Base-by-base conservation (phyloP, 2,113 vertebrate genomes). In the Zosterops borbonicus region DNA sequence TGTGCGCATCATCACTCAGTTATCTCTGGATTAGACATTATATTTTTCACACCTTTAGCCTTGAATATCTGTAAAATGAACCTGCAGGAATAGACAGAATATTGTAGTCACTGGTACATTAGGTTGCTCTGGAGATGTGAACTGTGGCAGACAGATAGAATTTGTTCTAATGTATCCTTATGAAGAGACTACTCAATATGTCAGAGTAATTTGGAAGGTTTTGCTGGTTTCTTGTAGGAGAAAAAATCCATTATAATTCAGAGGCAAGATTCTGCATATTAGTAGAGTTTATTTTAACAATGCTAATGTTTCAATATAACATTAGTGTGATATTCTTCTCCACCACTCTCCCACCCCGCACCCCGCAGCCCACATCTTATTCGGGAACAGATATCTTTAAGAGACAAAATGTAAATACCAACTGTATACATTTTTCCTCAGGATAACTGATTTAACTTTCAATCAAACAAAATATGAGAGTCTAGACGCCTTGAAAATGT, bases 311-410 rank as follows among this genome's bases (percentile, higher is more conserved):
- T 75, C 44, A 22, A 5, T 25, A 14, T 12, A 84, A 39, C 3
- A 17, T 42, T 41, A 49, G 9, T 50, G 19, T 14, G 58, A 74
- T 53, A 58, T 53, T 47, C 6, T 33, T 59, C 37, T n/a, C 2
- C 6, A 8, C 8, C 7, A 3, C 6, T 20, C 4, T 6, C 3
- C 3, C 7, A 12, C 2, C 4, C 1, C 4, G 3, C 8, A 25
- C 1, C 11, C 23, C 2, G 1, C 16, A 55, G 25, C 21, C 33
- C 4, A 9, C 9, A 17, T 17, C 9, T 50, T 33, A 23, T 82
- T 69, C 55, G 89, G 16, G 25, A 79, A 52, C 9, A 33, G 9
- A 3, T 52, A 24, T 77, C 37, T 86, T 83, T 77, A 83, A 71
- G 41, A 47, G 29, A 67, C 2, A 89, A 90, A 63, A 74, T 47